Percentiles rank a stretch among this genome's conserved stretches.
phyloP scores from a whole-genome alignment of 1,140 invertebrate species.

The Pseudomyrmex dendroicus region DNA sequence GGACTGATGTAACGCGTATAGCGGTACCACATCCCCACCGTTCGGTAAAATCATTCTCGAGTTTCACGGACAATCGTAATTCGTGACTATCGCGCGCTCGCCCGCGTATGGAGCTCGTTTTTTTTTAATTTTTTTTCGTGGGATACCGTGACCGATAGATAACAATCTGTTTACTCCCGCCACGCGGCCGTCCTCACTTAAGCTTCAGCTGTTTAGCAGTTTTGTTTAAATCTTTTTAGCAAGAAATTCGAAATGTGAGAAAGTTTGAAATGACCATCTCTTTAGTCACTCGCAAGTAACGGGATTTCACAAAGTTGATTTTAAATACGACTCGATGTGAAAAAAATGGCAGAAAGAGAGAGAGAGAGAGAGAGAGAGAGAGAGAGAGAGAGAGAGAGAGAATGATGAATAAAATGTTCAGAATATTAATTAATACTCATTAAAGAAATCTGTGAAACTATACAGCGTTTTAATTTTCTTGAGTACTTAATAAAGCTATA shows the following conservation, averaged over 20 bases:
- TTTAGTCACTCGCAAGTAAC: neutral
- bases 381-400: too few species aligned
- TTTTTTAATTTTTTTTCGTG: slow-evolving; percentile 23
- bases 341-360: too few species aligned
- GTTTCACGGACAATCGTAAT: slow-evolving; percentile 72
- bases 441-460: too few species aligned
- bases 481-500: too few species aligned
- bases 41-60: slow-evolving; percentile 68
- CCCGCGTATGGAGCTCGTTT: slow-evolving; percentile 38
- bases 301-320: neutral
- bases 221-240: neutral
- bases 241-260: neutral
- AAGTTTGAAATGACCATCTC: neutral
- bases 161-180: slow-evolving; percentile 52
- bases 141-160: slow-evolving; percentile 54
- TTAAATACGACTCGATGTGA: too few species aligned
- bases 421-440: too few species aligned
- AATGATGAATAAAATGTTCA: too few species aligned
- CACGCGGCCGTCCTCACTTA: neutral
- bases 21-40: slow-evolving; percentile 79
- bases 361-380: too few species aligned
- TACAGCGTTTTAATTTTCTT: too few species aligned
- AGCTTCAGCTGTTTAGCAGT: neutral
- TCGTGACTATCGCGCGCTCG: slow-evolving; percentile 63
- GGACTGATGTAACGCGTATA: slow-evolving; percentile 78